These are phyloP conservation scores for Sturnira hondurensis DNA, from an alignment of 2,113 vertebrate species.

Conservation along the genomic window DNA sequence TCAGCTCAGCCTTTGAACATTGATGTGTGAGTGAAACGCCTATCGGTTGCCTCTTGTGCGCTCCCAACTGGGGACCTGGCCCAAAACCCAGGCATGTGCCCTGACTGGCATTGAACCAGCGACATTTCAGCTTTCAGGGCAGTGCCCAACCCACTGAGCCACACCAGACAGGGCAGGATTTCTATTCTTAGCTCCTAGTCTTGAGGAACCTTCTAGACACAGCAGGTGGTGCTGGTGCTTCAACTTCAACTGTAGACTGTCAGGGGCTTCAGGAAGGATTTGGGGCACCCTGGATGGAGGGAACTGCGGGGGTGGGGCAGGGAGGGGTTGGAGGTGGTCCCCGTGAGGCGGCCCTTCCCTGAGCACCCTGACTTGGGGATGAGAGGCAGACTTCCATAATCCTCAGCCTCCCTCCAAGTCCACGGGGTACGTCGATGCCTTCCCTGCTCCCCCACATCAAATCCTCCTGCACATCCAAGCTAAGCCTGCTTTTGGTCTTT, in stretches of 20 bases:
- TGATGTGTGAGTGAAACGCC: too few relatives aligned
- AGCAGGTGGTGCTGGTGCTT: background rate
- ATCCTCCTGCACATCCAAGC: background rate
- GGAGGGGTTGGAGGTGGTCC: rapidly evolving
- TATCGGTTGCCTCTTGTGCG: too few relatives aligned
- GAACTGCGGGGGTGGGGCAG: rapidly evolving
- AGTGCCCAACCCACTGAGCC: too few relatives aligned
- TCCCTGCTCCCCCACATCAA: background rate
- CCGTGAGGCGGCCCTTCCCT: background rate
- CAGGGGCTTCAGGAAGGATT: background rate
- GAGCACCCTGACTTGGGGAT: background rate
- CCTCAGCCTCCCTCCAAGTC: background rate
- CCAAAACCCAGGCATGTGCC: too few relatives aligned
- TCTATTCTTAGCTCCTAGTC: background rate
- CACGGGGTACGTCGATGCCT: rapidly evolving
- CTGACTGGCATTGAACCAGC: too few relatives aligned
- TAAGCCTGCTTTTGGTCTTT: background rate
- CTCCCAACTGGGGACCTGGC: too few relatives aligned
- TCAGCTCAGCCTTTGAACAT: background rate
- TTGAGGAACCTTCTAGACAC: background rate
- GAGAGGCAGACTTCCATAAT: background rate
- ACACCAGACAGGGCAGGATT: background rate
- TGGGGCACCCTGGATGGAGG: background rate
- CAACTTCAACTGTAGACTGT: background rate
- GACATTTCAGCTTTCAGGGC: too few relatives aligned